A percentile compares a stretch with the other conserved stretches of the same genome.
phyloP scores from a whole-genome alignment of 2,113 vertebrate species.

The Anoplopoma fimbria region DNA sequence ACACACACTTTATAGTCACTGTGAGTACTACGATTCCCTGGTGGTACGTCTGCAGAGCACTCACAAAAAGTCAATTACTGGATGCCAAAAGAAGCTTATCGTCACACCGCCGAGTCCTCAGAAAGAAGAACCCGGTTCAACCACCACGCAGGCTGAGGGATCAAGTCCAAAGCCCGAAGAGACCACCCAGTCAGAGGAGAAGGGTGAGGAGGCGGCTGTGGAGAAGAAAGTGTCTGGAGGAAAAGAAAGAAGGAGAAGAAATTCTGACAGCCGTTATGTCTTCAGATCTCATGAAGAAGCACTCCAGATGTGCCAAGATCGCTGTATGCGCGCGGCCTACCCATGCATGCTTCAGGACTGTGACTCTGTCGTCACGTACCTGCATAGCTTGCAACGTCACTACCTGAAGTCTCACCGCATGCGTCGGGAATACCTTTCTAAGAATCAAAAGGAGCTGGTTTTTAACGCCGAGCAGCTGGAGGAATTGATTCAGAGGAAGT shows the following conservation, averaged over 20 bases:
- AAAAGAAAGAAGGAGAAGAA: neutral
- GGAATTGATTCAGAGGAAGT: slow-evolving; percentile 84
- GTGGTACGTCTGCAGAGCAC: slow-evolving; percentile 85
- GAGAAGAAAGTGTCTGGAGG: neutral
- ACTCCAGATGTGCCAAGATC: slow-evolving; percentile 94
- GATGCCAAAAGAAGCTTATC: slow-evolving; percentile 85
- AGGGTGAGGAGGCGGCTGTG: neutral
- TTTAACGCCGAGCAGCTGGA: slow-evolving; percentile 82
- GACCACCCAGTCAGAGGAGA: slow-evolving; percentile 17
- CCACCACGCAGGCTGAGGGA: slow-evolving; percentile 42
- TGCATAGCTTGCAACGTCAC: slow-evolving; percentile 91
- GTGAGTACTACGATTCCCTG: slow-evolving; percentile 87
- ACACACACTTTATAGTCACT: slow-evolving; percentile 90
- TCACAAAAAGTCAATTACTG: slow-evolving; percentile 80
- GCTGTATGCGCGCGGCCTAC: slow-evolving; percentile 87
- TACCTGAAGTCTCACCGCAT: slow-evolving; percentile 90
- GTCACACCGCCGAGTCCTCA: slow-evolving; percentile 55
- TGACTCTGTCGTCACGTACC: slow-evolving; percentile 90
- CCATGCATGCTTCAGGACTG: slow-evolving; percentile 97
- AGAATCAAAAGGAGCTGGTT: slow-evolving; percentile 85
- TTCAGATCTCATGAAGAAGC: slow-evolving; percentile 89
- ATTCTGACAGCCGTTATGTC: slow-evolving; percentile 1
- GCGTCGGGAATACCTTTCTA: slow-evolving; percentile 77
- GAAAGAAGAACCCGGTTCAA: slow-evolving; percentile 59
- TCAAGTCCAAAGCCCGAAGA: slow-evolving; percentile 43